Conservation (phyloP, 2,888 invertebrate species). For the Petrolisthes cinctipes region DNA sequence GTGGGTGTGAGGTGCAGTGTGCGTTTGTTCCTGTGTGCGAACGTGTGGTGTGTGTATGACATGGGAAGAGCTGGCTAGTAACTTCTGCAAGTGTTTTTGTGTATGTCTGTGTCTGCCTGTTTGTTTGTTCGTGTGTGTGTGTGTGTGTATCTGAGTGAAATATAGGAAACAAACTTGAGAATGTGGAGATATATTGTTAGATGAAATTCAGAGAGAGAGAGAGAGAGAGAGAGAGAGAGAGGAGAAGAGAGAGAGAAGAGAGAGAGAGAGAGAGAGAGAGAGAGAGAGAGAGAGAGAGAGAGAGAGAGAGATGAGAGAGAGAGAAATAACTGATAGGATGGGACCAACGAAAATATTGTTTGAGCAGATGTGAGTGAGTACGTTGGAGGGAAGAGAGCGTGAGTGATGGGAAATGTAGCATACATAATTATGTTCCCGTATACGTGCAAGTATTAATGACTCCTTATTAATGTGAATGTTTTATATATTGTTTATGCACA, state of each 20-base stretch:
- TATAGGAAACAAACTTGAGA: neutral
- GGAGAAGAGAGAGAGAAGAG: neutral
- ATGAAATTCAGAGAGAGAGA: neutral
- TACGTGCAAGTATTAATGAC: too few species aligned
- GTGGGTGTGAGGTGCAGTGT: neutral
- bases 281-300: slow-evolving; percentile 24
- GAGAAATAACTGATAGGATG: too few species aligned
- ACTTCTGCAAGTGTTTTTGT: neutral
- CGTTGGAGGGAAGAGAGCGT: neutral
- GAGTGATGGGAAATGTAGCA: neutral
- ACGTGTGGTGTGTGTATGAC: neutral
- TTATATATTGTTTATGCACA: too few species aligned
- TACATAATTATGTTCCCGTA: too few species aligned
- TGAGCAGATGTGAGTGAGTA: neutral
- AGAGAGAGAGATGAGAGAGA: too few species aligned
- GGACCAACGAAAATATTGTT: neutral
- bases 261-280: neutral
- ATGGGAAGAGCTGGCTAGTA: neutral
- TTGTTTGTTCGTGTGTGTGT: slow-evolving; percentile 17
- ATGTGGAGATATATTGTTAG: too few species aligned
- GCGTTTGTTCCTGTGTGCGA: neutral
- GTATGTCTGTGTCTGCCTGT: slow-evolving; percentile 20
- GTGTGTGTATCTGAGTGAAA: neutral
- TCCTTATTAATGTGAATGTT: too few species aligned
- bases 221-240: slow-evolving; percentile 10